phyloP scores from a whole-genome alignment of 1,140 invertebrate genomes.

The Ceratitis capitata region DNA sequence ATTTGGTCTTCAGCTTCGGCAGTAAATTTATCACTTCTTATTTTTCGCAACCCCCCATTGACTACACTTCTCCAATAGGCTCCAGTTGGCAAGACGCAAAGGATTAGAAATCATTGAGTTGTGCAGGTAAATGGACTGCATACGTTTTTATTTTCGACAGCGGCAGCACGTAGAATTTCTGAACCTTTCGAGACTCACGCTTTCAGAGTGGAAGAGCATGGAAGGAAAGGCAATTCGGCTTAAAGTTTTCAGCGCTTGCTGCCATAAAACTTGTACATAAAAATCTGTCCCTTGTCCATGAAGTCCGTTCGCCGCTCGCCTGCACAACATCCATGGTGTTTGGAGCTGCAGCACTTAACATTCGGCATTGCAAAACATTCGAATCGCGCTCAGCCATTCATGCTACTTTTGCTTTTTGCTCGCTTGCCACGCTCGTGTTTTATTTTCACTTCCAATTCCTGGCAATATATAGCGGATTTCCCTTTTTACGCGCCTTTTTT shows the following conservation, averaged over 20 bases:
- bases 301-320: background rate
- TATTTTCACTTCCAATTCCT: background rate
- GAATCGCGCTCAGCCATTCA: background rate
- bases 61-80: background rate
- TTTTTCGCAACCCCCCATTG: background rate
- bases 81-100: background rate
- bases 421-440: background rate
- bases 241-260: too few species aligned
- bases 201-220: background rate
- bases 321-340: background rate
- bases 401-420: background rate
- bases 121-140: slow-evolving; percentile 65
- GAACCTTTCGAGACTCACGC: background rate
- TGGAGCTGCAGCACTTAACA: background rate
- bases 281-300: background rate
- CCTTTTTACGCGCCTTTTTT: background rate
- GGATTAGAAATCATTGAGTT: slow-evolving; percentile 63
- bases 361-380: background rate
- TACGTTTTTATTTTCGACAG: slow-evolving; percentile 45
- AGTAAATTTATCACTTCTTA: background rate
- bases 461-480: background rate
- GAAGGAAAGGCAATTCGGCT: too few species aligned
- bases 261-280: background rate
- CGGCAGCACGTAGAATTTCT: background rate
- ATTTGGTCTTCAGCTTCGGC: background rate